phyloP scores from a whole-genome alignment of 2,888 invertebrate species.

The Drosophila birchii region DNA sequence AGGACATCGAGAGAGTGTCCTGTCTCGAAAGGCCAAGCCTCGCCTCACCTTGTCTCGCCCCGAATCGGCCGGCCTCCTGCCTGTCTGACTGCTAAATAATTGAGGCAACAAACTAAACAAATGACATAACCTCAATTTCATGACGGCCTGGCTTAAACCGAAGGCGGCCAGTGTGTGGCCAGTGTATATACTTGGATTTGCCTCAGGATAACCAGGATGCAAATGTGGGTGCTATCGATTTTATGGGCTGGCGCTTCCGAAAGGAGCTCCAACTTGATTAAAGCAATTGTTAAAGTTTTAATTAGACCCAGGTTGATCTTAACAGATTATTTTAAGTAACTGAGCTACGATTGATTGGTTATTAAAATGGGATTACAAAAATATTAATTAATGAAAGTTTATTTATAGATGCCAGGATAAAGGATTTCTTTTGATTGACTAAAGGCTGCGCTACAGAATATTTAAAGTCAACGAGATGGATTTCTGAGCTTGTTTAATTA shows the following conservation, averaged over 20 bases:
- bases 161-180: conserved; percentile 29
- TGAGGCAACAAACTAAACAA: conserved; percentile 75
- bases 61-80: conserved; percentile 23
- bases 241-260: conserved; percentile 1
- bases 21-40: conserved; percentile 27
- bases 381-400: background rate
- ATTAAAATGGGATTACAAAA: background rate
- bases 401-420: too few relatives aligned
- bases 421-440: too few relatives aligned
- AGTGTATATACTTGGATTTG: conserved; percentile 21
- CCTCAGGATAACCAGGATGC: conserved; percentile 3
- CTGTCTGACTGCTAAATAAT: conserved; percentile 61
- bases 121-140: conserved; percentile 74
- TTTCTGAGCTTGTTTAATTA: too few relatives aligned
- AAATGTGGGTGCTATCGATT: conserved; percentile 29
- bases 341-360: background rate
- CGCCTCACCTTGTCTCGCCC: background rate
- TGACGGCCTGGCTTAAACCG: conserved; percentile 56
- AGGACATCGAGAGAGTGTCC: conserved; percentile 37
- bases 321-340: background rate
- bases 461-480: too few relatives aligned
- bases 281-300: background rate
- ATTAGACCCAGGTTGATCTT: background rate
- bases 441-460: too few relatives aligned
- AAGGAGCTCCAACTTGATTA: background rate